A percentile compares a stretch with the other conserved stretches of the same genome.
Evolutionary conservation across 2,888 invertebrate genomes (phyloP).

Genomic region (Caenorhabditis sp.): DNA sequence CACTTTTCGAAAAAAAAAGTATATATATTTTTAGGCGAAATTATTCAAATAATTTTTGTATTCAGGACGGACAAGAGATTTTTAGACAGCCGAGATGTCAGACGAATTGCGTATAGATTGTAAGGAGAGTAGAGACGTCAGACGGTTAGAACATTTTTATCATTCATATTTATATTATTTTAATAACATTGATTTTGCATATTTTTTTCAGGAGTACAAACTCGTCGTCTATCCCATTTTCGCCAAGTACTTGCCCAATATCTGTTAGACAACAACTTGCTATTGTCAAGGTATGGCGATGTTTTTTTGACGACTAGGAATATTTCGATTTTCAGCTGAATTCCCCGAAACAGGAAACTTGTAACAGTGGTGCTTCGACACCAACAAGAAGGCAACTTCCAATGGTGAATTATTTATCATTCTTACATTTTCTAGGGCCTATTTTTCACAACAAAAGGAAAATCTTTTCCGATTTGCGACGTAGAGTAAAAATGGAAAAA

Average conservation of each 20-base stretch:
- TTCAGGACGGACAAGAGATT: neutral
- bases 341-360: neutral
- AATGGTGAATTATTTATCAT: conserved; percentile 10
- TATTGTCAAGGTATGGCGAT: conserved; percentile 7
- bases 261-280: conserved; percentile 40
- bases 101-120: neutral
- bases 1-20: conserved; percentile 1
- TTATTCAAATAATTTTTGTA: neutral
- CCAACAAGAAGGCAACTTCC: conserved; percentile 19
- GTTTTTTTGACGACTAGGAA: neutral
- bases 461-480: too few relatives aligned
- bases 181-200: conserved; percentile 1
- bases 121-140: neutral
- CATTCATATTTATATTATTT: neutral
- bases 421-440: neutral
- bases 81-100: neutral
- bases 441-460: too few relatives aligned
- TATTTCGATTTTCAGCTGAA: conserved; percentile 19
- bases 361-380: neutral
- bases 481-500: too few relatives aligned
- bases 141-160: conserved; percentile 2
- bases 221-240: conserved; percentile 13
- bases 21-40: neutral
- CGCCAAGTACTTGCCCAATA: too few relatives aligned
- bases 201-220: neutral